Conservation (phyloP, 2,888 invertebrate genomes). For the Dryococelus australis region DNA sequence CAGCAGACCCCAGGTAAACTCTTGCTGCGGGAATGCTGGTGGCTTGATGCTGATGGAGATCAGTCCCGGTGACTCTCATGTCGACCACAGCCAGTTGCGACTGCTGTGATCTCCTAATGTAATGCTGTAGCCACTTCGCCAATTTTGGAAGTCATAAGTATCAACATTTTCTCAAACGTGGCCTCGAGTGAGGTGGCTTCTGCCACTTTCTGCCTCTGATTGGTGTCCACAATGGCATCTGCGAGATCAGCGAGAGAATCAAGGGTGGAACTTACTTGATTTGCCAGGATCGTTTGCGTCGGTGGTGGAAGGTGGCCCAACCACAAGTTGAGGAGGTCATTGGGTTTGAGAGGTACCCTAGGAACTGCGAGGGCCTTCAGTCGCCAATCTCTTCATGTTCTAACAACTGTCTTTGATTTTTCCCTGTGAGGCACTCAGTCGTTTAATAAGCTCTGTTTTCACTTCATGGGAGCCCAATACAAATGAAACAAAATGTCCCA, state of each 20-base stretch:
- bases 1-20: neutral
- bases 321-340: neutral
- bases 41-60: neutral
- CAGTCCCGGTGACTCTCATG: neutral
- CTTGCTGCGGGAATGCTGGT: neutral
- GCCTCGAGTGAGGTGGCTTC: too few species aligned
- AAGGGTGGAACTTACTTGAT: neutral
- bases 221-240: too few species aligned
- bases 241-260: neutral
- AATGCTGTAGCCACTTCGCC: neutral
- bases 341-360: neutral
- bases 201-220: too few species aligned
- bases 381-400: constrained; percentile 25
- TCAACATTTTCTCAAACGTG: neutral
- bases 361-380: neutral
- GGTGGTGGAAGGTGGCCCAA: neutral
- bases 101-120: neutral
- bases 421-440: neutral
- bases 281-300: constrained; percentile 2
- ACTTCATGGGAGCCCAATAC: neutral
- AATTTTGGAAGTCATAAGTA: neutral
- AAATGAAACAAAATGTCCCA: too few species aligned
- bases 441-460: neutral
- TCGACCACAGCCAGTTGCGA: neutral
- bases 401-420: neutral